A percentile compares a stretch with the other conserved stretches of the same genome.
These are phyloP conservation scores for Mactra quadrangularis DNA, from an alignment of 1,140 invertebrate species.

Conservation along the genomic window DNA sequence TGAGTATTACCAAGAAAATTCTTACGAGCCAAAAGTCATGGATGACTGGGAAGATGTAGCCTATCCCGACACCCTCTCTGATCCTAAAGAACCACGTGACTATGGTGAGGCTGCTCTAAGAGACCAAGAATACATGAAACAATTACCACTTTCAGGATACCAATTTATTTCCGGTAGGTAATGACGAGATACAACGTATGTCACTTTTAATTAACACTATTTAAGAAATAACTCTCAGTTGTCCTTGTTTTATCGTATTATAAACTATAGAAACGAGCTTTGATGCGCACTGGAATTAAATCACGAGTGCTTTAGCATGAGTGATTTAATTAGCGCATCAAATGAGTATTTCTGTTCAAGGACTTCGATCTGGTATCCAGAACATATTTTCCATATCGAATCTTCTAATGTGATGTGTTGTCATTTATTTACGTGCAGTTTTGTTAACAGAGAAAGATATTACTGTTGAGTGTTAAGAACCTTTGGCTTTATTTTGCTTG, in stretches of 20 bases:
- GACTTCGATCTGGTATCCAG: no score
- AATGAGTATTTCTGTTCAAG: no score
- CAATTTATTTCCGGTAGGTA: slow-evolving; percentile 59
- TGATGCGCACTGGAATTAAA: background rate
- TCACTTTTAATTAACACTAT: no score
- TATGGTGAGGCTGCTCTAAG: slow-evolving; percentile 56
- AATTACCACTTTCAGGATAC: slow-evolving; percentile 59
- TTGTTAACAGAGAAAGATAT: no score
- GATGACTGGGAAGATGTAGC: slow-evolving; percentile 39
- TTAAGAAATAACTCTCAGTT: background rate
- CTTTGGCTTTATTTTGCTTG: no score
- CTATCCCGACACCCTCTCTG: slow-evolving; percentile 40
- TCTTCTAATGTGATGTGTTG: no score
- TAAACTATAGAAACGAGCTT: background rate
- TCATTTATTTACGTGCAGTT: no score
- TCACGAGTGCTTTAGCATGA: no score
- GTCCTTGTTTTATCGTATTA: background rate
- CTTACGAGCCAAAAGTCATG: slow-evolving; percentile 16
- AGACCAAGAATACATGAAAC: slow-evolving; percentile 62
- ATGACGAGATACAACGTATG: background rate
- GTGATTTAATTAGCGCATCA: no score
- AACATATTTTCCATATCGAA: no score
- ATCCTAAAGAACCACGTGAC: slow-evolving; percentile 52
- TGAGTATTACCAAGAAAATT: slow-evolving; percentile 1
- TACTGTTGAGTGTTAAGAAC: no score